Percentiles rank a stretch among this genome's conserved stretches.
These are phyloP conservation scores for Dynastes hyllus DNA, from an alignment of 2,888 invertebrate species.

Conservation along the genomic window DNA sequence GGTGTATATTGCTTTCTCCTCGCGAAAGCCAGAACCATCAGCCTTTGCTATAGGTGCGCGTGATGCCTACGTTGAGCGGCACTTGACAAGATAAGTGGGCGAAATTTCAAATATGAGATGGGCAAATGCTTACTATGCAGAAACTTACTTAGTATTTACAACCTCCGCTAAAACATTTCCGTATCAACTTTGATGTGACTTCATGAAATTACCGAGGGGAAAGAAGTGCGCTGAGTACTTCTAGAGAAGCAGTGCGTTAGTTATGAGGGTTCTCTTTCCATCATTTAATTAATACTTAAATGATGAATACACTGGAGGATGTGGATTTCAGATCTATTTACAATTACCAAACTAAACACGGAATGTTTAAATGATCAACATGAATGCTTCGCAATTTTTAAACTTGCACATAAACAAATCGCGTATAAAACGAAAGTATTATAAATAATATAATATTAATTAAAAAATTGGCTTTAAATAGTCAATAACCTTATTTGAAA, in stretches of 20 bases:
- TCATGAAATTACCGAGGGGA: neutral
- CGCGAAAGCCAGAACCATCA: constrained; percentile 55
- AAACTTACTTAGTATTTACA: constrained; percentile 27
- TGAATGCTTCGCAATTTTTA: too few species aligned
- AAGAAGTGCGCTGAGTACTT: neutral
- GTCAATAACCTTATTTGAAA: too few species aligned
- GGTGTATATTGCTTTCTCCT: constrained; percentile 61
- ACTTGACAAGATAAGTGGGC: constrained; percentile 34
- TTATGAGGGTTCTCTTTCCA: too few species aligned
- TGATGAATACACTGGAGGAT: too few species aligned
- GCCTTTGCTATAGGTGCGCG: constrained; percentile 32
- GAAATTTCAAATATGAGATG: constrained; percentile 35
- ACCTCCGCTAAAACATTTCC: constrained; percentile 18
- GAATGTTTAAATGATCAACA: too few species aligned
- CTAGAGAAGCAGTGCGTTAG: neutral
- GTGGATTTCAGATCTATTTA: too few species aligned
- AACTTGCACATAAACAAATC: too few species aligned
- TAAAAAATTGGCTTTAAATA: too few species aligned
- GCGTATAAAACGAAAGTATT: too few species aligned
- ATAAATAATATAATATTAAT: too few species aligned
- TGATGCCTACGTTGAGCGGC: constrained; percentile 32
- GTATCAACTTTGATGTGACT: constrained; percentile 6
- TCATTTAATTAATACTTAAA: too few species aligned
- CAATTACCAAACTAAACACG: too few species aligned
- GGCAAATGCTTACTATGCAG: constrained; percentile 23